phyloP scores from a whole-genome alignment of 2,888 invertebrate species.

The Dolichomitus sp. region DNA sequence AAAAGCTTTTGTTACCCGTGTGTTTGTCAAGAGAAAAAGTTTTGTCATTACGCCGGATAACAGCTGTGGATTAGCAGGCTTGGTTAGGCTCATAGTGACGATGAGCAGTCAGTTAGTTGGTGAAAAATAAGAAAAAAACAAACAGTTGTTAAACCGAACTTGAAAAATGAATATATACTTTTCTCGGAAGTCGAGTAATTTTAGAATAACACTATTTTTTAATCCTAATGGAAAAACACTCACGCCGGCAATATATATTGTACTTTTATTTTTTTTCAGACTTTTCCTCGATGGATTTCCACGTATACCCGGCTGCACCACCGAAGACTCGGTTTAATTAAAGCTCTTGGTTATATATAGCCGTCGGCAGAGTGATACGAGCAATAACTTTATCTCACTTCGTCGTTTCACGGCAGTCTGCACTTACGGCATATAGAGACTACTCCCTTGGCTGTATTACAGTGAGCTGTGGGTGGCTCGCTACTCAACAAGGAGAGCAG shows the following conservation, averaged over 20 bases:
- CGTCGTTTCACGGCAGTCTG: conserved; percentile 42
- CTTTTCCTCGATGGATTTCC: conserved; percentile 59
- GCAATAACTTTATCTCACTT: conserved; percentile 53
- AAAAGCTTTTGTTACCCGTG: conserved; percentile 23
- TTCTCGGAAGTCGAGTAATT: no score
- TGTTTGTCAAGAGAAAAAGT: conserved; percentile 60
- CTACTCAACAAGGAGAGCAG: conserved; percentile 34
- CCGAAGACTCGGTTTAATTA: conserved; percentile 66
- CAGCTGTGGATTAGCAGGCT: conserved; percentile 41
- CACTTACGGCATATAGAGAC: conserved; percentile 22
- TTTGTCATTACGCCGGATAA: conserved; percentile 50
- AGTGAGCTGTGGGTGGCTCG: conserved; percentile 7
- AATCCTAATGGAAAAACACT: no score
- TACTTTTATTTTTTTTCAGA: conserved; percentile 10
- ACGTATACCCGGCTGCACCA: conserved; percentile 20
- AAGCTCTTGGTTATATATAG: conserved; percentile 66
- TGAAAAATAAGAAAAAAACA: neutral
- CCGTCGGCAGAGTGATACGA: conserved; percentile 23
- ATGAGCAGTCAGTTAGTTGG: conserved; percentile 5
- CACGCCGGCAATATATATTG: no score
- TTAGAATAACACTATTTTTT: no score
- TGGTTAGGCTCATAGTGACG: neutral
- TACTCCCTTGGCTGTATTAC: neutral
- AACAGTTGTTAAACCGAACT: no score
- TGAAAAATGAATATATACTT: no score